These are phyloP conservation scores for Silurus lanzhouensis DNA, from an alignment of 2,797 vertebrate genomes.

Conservation along the genomic window DNA sequence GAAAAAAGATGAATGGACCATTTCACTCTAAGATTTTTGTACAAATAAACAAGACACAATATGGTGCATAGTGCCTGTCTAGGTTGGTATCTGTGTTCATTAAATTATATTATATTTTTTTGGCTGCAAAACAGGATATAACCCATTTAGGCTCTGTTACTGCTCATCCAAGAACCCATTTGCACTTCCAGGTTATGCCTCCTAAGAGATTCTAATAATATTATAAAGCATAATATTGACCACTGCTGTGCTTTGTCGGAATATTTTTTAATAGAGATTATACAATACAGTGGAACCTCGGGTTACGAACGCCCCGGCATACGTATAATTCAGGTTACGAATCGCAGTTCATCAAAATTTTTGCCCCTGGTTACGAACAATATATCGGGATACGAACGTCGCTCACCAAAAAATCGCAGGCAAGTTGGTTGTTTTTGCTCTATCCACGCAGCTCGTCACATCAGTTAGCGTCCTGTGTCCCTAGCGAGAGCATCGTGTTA, in stretches of 20 bases:
- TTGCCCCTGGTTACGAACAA: too few relatives aligned
- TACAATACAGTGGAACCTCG: too few relatives aligned
- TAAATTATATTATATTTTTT: neutral
- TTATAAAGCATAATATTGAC: constrained; percentile 10
- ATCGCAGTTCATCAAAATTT: too few relatives aligned
- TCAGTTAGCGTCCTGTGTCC: too few relatives aligned
- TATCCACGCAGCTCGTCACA: too few relatives aligned
- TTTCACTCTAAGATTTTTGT: neutral
- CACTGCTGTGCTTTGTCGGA: neutral
- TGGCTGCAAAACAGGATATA: neutral
- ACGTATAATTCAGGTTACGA: too few relatives aligned
- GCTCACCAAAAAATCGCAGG: too few relatives aligned
- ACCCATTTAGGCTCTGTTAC: neutral
- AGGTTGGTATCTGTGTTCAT: neutral
- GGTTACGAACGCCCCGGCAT: too few relatives aligned
- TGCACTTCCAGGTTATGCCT: neutral
- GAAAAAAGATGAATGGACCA: neutral
- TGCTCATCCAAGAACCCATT: neutral
- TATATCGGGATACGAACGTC: too few relatives aligned
- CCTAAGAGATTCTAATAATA: constrained; percentile 6
- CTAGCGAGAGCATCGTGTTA: too few relatives aligned
- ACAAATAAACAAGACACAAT: neutral
- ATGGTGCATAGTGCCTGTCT: neutral
- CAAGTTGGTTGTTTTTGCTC: too few relatives aligned
- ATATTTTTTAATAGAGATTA: neutral